Conservation (phyloP, 2,797 vertebrate species). For the Aldrovandia affinis region DNA sequence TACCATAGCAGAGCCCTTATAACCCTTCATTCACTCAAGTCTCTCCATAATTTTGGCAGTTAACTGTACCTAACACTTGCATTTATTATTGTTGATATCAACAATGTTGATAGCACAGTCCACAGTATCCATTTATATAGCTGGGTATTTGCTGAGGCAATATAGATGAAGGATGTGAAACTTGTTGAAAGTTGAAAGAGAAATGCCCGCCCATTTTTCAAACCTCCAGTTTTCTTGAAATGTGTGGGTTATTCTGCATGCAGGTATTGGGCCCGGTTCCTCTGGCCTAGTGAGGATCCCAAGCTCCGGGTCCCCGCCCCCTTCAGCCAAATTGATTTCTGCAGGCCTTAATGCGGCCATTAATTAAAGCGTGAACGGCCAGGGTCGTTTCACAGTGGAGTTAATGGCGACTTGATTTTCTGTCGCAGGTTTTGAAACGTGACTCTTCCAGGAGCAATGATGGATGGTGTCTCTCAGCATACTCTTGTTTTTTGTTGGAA, state of each 20-base stretch:
- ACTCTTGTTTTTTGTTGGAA: background rate
- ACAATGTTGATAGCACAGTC: too few species aligned
- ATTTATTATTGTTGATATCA: too few species aligned
- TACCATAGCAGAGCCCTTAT: too few species aligned
- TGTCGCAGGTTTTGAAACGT: slow-evolving; percentile 65
- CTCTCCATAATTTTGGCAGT: too few species aligned
- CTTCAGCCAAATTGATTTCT: slow-evolving; percentile 55
- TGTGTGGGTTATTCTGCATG: too few species aligned
- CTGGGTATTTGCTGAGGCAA: too few species aligned
- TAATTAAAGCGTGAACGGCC: slow-evolving; percentile 68
- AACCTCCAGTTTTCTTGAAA: background rate
- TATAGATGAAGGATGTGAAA: background rate
- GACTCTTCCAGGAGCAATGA: slow-evolving; percentile 33
- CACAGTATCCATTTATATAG: too few species aligned
- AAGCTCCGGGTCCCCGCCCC: background rate
- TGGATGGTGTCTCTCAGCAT: background rate
- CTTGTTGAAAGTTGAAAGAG: background rate
- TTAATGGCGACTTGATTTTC: slow-evolving; percentile 74
- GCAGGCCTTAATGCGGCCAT: slow-evolving; percentile 59
- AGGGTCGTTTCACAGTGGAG: slow-evolving; percentile 59
- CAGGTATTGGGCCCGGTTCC: background rate
- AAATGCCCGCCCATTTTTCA: background rate
- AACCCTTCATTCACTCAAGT: too few species aligned
- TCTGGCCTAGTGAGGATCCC: background rate
- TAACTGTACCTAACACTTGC: too few species aligned